Base-by-base conservation (phyloP, 2,113 vertebrate genomes). In the Coptodon rendalli region DNA sequence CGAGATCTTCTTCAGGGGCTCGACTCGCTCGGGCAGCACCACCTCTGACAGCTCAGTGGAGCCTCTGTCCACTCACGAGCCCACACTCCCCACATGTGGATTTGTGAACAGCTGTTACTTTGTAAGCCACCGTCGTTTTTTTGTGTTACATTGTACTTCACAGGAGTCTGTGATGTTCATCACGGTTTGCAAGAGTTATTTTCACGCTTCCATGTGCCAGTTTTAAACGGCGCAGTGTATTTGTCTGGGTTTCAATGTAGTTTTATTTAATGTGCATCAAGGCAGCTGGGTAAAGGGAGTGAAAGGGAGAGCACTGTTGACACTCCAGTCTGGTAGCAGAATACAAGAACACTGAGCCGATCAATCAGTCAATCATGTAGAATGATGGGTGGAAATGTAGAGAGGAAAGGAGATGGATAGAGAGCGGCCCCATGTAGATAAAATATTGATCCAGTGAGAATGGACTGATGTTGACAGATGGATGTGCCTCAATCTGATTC, bases 41-140 rank as follows among this genome's bases (percentile, higher is more conserved):
- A 94, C 94, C 9, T 96, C 95, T 0, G 95, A 96, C 85, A 93
- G 96, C 84, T 96, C 94, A 4, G 86, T 95, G 87, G 96, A 96
- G 89, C 95, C 95, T 13, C 91, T 95, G 78, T 87, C 94, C 68
- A 86, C 92, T 52, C 93, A 94, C 0, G 95, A 96, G 34, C 83
- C 87, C 76, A 84, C 86, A 5, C 76, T 97, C 73, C 91, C 96
- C 86, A 94, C 95, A 68, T 96, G 96, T 87, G 96, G 96, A 88
- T 97, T 97, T 22, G 96, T 97, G 91, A 97, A 97, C 94, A 96
- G 96, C 94, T 96, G 96, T 91, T 97, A 97, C 92, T 96, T 96
- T 83, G 96, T 97, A 82, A 95, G 96, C 94, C 29, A 52, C 45
- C 1, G 2, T 6, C 10, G 1, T 52, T 52, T 78, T 52, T 78